Evolutionary conservation across 2,888 invertebrate species (phyloP).

Genomic region (Glyphotaelius pellucidus): DNA sequence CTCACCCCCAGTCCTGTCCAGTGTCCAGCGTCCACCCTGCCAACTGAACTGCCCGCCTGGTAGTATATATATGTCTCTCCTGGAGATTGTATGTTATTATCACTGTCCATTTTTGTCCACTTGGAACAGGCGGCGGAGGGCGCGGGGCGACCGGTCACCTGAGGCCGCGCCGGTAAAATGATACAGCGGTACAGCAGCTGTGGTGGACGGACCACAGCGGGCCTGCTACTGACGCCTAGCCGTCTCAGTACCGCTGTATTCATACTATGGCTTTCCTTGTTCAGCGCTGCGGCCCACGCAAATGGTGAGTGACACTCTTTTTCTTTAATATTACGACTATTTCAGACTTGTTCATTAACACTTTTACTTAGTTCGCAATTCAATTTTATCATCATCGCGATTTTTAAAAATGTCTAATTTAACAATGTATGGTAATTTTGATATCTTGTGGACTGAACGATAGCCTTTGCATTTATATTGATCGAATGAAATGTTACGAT

Average conservation of each 20-base stretch:
- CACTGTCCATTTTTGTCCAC: conserved; percentile 66
- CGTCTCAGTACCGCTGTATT: conserved; percentile 66
- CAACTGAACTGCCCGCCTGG: not conserved
- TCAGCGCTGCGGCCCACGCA: conserved; percentile 59
- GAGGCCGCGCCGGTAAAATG: conserved; percentile 65
- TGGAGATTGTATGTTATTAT: conserved; percentile 64
- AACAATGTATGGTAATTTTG: not conserved
- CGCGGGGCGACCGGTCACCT: conserved; percentile 62
- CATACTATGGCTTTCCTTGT: conserved; percentile 64
- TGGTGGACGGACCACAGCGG: conserved; percentile 65
- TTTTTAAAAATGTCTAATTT: not conserved
- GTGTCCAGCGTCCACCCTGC: not conserved
- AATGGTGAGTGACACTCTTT: conserved; percentile 62
- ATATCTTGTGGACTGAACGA: not conserved
- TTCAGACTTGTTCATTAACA: not conserved
- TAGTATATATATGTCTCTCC: conserved; percentile 58
- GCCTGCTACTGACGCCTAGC: conserved; percentile 53
- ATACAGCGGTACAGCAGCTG: conserved; percentile 66
- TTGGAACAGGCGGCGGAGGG: conserved; percentile 62
- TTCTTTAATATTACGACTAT: conserved; percentile 4
- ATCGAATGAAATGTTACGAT: not conserved
- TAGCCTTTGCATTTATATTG: not conserved
- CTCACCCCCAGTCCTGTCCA: not conserved
- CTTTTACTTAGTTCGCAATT: not conserved
- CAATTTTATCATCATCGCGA: not conserved